A percentile compares a stretch with the other conserved stretches of the same genome.
These are phyloP conservation scores for Amphiura filiformis DNA, from an alignment of 35 echinoderm and acorn worm genomes.

Conservation along the genomic window DNA sequence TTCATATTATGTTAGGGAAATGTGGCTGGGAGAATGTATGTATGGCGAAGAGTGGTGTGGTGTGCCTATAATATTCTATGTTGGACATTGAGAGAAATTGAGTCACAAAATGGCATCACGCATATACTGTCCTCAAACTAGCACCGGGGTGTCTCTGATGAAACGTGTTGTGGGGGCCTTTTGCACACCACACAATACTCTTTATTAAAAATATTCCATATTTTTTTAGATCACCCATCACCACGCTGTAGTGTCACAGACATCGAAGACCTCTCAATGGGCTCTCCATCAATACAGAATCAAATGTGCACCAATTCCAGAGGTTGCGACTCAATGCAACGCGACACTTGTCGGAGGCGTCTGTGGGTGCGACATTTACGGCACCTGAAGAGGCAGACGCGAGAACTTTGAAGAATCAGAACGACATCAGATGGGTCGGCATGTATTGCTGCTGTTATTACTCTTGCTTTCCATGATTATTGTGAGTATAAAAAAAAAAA, in stretches of 20 bases:
- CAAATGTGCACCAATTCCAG: slow-evolving; percentile 40
- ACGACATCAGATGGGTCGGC: slow-evolving; percentile 59
- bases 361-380: slow-evolving; percentile 1
- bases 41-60: too few relatives aligned
- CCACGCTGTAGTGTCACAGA: slow-evolving; percentile 1
- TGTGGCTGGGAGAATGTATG: too few relatives aligned
- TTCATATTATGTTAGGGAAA: too few relatives aligned
- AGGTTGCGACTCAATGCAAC: not conserved
- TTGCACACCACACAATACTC: too few relatives aligned
- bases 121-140: too few relatives aligned
- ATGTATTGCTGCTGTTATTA: slow-evolving; percentile 54
- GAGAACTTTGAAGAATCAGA: slow-evolving; percentile 18
- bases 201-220: too few relatives aligned
- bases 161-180: too few relatives aligned
- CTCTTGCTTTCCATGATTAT: slow-evolving; percentile 65
- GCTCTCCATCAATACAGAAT: not conserved
- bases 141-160: too few relatives aligned
- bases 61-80: too few relatives aligned
- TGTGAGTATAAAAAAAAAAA: slow-evolving; percentile 52
- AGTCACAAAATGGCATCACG: too few relatives aligned
- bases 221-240: too few relatives aligned
- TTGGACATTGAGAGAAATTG: too few relatives aligned
- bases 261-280: slow-evolving; percentile 52
- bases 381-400: slow-evolving; percentile 12
- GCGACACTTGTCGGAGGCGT: slow-evolving; percentile 40